Conservation (phyloP, 1,140 invertebrate species). For the Teleopsis dalmanni region DNA sequence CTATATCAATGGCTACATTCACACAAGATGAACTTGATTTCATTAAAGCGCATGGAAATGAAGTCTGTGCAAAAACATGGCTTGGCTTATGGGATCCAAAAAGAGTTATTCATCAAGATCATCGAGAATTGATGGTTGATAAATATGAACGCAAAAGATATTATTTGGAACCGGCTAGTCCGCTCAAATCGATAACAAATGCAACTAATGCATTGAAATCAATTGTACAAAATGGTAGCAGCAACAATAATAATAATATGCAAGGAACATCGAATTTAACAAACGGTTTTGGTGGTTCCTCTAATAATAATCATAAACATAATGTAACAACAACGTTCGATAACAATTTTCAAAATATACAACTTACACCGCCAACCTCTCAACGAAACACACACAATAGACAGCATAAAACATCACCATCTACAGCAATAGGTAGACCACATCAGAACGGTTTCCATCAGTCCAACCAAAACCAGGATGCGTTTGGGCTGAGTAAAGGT, state of each 20-base stretch:
- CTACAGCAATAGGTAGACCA: constrained; percentile 31
- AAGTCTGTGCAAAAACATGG: constrained; percentile 87
- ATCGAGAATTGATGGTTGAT: constrained; percentile 83
- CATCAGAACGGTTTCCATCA: constrained; percentile 19
- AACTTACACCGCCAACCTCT: constrained; percentile 37
- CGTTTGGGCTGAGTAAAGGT: constrained; percentile 5
- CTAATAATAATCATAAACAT: constrained; percentile 10
- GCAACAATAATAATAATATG: constrained; percentile 10
- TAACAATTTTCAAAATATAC: constrained; percentile 27
- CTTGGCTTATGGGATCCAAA: constrained; percentile 79
- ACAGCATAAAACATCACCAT: constrained; percentile 17
- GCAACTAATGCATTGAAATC: constrained; percentile 11
- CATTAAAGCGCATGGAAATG: constrained; percentile 84
- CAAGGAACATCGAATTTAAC: neutral
- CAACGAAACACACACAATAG: constrained; percentile 36
- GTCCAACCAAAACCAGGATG: constrained; percentile 9
- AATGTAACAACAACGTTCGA: constrained; percentile 11
- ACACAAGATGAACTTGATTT: constrained; percentile 92
- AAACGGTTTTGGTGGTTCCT: neutral
- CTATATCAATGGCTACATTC: constrained; percentile 97
- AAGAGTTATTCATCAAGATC: constrained; percentile 58
- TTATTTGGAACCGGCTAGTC: constrained; percentile 58
- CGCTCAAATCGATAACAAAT: constrained; percentile 42
- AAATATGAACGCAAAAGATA: constrained; percentile 89
- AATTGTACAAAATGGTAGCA: constrained; percentile 16